phyloP scores from a whole-genome alignment of 2,113 vertebrate species.

The Isurus oxyrinchus region DNA sequence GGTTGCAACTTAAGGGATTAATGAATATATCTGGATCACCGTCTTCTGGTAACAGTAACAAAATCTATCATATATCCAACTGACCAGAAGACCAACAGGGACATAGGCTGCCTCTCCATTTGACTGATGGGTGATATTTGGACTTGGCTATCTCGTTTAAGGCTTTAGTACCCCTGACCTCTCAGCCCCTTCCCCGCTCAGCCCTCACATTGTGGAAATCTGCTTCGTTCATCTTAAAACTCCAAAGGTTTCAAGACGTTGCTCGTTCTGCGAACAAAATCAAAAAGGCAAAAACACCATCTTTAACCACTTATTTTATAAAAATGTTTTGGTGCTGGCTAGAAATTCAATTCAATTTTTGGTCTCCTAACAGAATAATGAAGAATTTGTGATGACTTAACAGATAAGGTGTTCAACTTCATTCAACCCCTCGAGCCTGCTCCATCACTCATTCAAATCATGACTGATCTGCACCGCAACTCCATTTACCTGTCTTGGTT shows the following conservation, averaged over 20 bases:
- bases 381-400: background rate
- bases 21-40: background rate
- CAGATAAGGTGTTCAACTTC: background rate
- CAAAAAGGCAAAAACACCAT: background rate
- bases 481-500: background rate
- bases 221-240: background rate
- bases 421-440: background rate
- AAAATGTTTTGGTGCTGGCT: background rate
- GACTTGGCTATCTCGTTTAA: background rate
- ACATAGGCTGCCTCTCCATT: background rate
- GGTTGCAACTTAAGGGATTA: background rate
- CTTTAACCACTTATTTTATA: background rate
- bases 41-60: background rate
- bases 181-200: background rate
- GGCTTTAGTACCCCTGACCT: background rate
- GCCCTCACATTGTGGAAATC: background rate
- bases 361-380: background rate
- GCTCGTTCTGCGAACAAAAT: background rate
- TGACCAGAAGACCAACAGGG: background rate
- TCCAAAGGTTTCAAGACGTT: background rate
- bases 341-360: background rate
- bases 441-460: background rate
- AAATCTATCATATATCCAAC: background rate
- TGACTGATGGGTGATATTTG: background rate
- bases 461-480: background rate